phyloP scores from a whole-genome alignment of 1,140 invertebrate species.

The Zaprionus lachaisei region DNA sequence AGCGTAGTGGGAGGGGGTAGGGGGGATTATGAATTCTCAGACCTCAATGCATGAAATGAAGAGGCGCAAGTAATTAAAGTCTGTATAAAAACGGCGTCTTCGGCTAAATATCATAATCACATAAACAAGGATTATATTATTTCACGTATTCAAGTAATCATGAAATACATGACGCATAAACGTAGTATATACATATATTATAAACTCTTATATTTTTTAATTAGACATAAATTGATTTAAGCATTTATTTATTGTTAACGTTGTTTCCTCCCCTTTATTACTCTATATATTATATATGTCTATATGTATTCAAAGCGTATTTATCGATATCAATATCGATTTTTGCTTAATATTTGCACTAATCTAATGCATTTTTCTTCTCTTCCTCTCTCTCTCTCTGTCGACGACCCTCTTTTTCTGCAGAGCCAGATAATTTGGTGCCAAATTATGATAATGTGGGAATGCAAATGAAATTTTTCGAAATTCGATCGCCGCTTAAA shows the following conservation, averaged over 20 bases:
- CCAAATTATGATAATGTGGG: slow-evolving; percentile 84
- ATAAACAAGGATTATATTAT: too few species aligned
- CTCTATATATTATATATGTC: slow-evolving; percentile 6
- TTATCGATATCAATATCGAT: slow-evolving; percentile 3
- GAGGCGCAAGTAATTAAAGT: too few species aligned
- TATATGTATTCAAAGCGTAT: slow-evolving; percentile 18
- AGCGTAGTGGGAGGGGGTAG: neutral
- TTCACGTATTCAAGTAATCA: too few species aligned
- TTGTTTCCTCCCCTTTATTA: slow-evolving; percentile 50
- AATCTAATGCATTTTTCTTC: slow-evolving; percentile 18
- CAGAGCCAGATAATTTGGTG: slow-evolving; percentile 78
- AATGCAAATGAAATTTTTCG: slow-evolving; percentile 80
- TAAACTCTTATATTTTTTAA: slow-evolving; percentile 18
- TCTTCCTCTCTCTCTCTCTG: slow-evolving; percentile 21
- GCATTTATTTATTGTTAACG: slow-evolving; percentile 67
- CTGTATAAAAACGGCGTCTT: too few species aligned
- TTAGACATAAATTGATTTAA: slow-evolving; percentile 60
- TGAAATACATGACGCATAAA: too few species aligned
- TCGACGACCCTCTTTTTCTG: slow-evolving; percentile 23
- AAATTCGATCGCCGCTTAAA: slow-evolving; percentile 79
- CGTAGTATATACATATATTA: neutral
- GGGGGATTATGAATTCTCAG: too few species aligned
- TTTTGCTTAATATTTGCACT: slow-evolving; percentile 13
- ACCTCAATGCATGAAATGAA: too few species aligned
- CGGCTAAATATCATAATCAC: too few species aligned